These are phyloP conservation scores for Agrochola macilenta DNA, from an alignment of 2,888 invertebrate genomes.

Conservation along the genomic window DNA sequence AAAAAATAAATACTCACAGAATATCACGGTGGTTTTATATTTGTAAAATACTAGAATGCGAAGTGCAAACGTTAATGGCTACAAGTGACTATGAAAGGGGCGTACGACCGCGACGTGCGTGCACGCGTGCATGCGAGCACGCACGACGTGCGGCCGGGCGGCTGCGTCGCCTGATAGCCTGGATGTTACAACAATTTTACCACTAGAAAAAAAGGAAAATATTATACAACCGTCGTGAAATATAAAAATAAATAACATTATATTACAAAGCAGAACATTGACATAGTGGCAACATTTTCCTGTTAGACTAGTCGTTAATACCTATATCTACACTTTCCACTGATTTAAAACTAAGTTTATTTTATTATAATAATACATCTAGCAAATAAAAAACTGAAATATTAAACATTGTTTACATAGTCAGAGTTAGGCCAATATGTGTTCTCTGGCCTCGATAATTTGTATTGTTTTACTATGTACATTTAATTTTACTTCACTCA, in stretches of 20 bases:
- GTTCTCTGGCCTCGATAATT: constrained; percentile 65
- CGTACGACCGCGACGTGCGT: constrained; percentile 22
- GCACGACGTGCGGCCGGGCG: constrained; percentile 35
- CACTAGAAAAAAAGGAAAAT: constrained; percentile 80
- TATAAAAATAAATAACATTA: constrained; percentile 89
- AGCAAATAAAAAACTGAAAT: constrained; percentile 74
- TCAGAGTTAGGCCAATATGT: constrained; percentile 70
- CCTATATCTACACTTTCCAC: constrained; percentile 84
- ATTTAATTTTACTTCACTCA: constrained; percentile 64
- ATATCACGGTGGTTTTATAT: constrained; percentile 75
- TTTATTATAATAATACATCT: constrained; percentile 75
- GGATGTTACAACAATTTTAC: constrained; percentile 77
- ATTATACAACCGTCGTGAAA: constrained; percentile 83
- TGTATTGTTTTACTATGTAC: constrained; percentile 69
- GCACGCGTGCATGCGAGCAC: constrained; percentile 3
- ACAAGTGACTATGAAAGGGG: constrained; percentile 48
- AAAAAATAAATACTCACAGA: constrained; percentile 70
- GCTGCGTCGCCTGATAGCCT: constrained; percentile 81
- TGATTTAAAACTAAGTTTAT: constrained; percentile 76
- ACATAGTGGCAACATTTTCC: constrained; percentile 89
- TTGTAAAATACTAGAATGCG: constrained; percentile 68
- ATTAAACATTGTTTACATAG: constrained; percentile 71
- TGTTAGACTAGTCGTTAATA: constrained; percentile 89
- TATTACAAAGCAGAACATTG: constrained; percentile 89
- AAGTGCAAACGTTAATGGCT: constrained; percentile 58